phyloP scores from a whole-genome alignment of 2,888 invertebrate species.

The Drosophila ustulata region DNA sequence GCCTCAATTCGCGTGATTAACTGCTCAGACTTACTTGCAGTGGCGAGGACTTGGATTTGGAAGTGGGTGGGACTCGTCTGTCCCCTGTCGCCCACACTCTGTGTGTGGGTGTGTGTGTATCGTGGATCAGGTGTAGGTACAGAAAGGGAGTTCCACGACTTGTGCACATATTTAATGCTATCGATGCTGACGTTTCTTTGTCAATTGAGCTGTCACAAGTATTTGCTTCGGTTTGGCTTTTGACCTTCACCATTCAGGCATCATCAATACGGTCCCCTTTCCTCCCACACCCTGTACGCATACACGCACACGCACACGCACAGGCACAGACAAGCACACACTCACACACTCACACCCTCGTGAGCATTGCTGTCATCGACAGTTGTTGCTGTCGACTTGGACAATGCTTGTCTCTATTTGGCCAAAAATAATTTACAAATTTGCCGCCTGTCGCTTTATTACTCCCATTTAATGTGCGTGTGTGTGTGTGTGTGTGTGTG shows the following conservation, averaged over 20 bases:
- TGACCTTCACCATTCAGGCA: conserved; percentile 47
- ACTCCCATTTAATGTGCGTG: conserved; percentile 27
- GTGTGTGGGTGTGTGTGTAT: neutral
- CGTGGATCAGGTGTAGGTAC: conserved; percentile 2
- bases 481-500: conserved; percentile 10
- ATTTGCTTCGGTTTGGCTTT: conserved; percentile 44
- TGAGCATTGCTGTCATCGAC: conserved; percentile 50
- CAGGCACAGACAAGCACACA: conserved; percentile 7
- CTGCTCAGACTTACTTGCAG: conserved; percentile 59
- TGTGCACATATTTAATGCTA: conserved; percentile 28
- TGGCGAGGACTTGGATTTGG: conserved; percentile 28
- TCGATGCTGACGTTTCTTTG: conserved; percentile 49
- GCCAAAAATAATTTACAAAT: conserved; percentile 61
- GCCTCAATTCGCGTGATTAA: conserved; percentile 65
- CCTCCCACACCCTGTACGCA: conserved; percentile 13
- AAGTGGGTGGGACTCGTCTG: conserved; percentile 7
- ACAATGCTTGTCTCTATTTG: conserved; percentile 48
- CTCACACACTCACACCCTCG: conserved; percentile 15
- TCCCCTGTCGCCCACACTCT: neutral
- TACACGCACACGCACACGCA: conserved; percentile 20
- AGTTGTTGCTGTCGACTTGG: conserved; percentile 45
- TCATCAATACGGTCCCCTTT: conserved; percentile 2
- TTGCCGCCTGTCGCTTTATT: conserved; percentile 45
- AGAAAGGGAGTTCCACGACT: conserved; percentile 12
- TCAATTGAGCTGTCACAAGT: conserved; percentile 46